Base-by-base conservation (phyloP, 2,888 invertebrate species). In the Allacma fusca region DNA sequence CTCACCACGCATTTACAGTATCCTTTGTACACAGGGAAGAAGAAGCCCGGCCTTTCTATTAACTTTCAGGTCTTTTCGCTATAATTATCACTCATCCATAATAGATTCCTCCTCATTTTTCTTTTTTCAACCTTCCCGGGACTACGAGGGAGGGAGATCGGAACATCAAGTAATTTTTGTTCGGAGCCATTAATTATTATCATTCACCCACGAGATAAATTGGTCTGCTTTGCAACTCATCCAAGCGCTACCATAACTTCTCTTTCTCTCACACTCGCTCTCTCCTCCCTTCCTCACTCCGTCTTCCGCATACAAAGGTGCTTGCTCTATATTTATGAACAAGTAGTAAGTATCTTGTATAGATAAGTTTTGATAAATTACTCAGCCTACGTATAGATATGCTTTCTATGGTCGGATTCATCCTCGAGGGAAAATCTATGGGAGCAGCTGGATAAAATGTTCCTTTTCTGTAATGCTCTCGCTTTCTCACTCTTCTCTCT, bases 351-450 rank as follows among this genome's bases (percentile, higher is more conserved):
- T 13, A 5, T 40, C 40, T 40, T 40, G 5, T 40, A 40, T 21
- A 69, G 69, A 69, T 69, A 69, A 69, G n/a, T 69, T 69, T 69
- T 69, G 69, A 69, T 69, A 69, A 69, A 69, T 69, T 34, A 34
- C 69, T 21, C 69, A 21, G 28, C 69, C 69, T 40, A 43, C 69
- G 23, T 40, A n/a, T n/a, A n/a, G n/a, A n/a, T n/a, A n/a, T n/a
- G n/a, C n/a, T 69, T 43, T 69, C 7, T 21, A 19, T 28, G n/a
- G 21, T 69, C n/a, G 67, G 28, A 28, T 5, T 7, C n/a, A 9
- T 67, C 16, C 19, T 28, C 7, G 29, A 67, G 34, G 13, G 28
- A 67, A 72, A 72, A 72, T 72, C 50, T 26, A 72, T 71, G 72
- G 72, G 57, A 44, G 50, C 72, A 72, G 72, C 72, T 72, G 72